Base-by-base conservation (phyloP, 2,888 invertebrate species). In the Nipponacmea schrenckii region DNA sequence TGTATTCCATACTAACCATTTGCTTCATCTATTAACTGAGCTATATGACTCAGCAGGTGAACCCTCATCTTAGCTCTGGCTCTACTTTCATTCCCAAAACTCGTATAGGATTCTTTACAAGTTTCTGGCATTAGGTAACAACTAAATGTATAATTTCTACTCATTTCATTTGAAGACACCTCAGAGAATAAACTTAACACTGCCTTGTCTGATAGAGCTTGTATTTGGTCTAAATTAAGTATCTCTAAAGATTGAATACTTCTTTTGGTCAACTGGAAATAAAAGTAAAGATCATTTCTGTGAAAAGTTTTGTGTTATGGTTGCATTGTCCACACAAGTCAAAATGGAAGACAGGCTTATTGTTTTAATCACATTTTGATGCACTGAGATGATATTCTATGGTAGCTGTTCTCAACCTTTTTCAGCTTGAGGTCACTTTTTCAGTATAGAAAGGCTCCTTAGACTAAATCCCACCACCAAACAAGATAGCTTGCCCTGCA, bases 71-170 rank as follows among this genome's bases (percentile, higher is more conserved):
- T 89, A 76, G 88, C 85, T 76, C 90, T 87, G 1, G 91, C 91
- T 79, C 88, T 89, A 63, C 86, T 88, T 83, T 92, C 92, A 80
- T 91, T 91, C 1, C 91, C 91, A 86, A 91, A 92, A 83, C 91
- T 91, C 20, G 89, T 90, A 79, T 90, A 91, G 45, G 86, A 89
- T 74, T 90, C 88, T 26, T 86, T 83, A 74, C 91, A 91, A 67
- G 84, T 81, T 31, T 88, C 89, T 15, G 91, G 90, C 67, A 91
- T 86, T 71, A 92, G 85, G 45, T 87, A 88, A 80, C 91, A 92
- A 1, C 88, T 88, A 76, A 89, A 91, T 20, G 91, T 90, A 84
- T 91, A 91, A 74, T 90, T 90, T 72, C 89, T 85, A 66, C 89
- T 89, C 67, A 91, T 88, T 83, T 91, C 91, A 79, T 91, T 91